Evolutionary conservation across 2,888 invertebrate genomes (phyloP).

Genomic region (Belgica antarctica): DNA sequence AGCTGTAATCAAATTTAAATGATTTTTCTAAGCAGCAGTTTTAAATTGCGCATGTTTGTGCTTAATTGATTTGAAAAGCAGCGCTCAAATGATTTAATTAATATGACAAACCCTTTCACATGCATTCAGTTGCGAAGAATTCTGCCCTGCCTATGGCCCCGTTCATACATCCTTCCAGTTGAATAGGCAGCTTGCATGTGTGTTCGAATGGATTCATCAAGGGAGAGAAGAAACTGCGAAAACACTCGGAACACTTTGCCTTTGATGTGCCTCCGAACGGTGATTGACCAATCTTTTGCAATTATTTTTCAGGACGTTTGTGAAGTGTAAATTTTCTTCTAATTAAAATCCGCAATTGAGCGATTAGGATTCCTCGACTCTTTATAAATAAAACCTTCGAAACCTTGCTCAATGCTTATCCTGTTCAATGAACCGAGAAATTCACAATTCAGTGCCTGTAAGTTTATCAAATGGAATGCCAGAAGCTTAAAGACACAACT

Average conservation of each 20-base stretch:
- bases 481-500: too few species aligned
- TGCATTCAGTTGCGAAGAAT: constrained; percentile 2
- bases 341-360: not conserved
- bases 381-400: too few species aligned
- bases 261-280: not conserved
- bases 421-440: not conserved
- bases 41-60: constrained; percentile 36
- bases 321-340: constrained; percentile 12
- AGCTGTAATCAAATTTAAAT: constrained; percentile 26
- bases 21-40: not conserved
- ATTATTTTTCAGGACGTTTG: constrained; percentile 20
- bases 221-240: not conserved
- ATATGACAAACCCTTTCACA: not conserved
- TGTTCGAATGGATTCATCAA: not conserved
- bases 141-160: not conserved
- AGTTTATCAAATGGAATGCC: too few species aligned
- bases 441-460: too few species aligned
- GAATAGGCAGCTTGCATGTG: constrained; percentile 1
- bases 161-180: not conserved
- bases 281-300: not conserved
- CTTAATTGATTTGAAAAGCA: constrained; percentile 39
- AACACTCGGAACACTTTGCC: too few species aligned
- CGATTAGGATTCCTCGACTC: not conserved
- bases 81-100: constrained; percentile 36
- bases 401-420: not conserved